Conservation (phyloP, 2,797 vertebrate genomes). For the Tenualosa thibaudeaui region DNA sequence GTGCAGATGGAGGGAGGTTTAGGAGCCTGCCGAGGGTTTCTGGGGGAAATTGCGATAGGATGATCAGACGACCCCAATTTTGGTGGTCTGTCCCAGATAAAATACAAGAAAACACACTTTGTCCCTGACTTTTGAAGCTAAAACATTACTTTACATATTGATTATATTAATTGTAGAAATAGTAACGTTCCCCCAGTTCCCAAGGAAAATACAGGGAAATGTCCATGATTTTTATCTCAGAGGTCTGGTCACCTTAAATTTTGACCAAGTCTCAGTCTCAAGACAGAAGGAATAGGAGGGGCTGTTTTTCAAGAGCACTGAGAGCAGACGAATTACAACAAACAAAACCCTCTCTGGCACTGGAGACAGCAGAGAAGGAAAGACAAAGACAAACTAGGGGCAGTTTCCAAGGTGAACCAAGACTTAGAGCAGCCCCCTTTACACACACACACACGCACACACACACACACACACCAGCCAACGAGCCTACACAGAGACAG, state of each 20-base stretch:
- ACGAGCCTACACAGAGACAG: background rate
- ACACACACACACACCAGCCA: slow-evolving; percentile 8
- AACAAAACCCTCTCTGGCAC: slow-evolving; percentile 59
- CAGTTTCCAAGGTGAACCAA: slow-evolving; percentile 19
- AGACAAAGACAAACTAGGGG: slow-evolving; percentile 51
- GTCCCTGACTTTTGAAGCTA: too few species aligned
- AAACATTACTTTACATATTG: too few species aligned
- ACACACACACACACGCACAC: background rate
- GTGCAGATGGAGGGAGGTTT: slow-evolving; percentile 71
- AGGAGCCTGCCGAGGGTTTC: slow-evolving; percentile 77
- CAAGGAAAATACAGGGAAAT: too few species aligned
- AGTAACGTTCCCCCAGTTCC: too few species aligned
- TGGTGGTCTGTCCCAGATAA: too few species aligned
- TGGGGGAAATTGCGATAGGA: slow-evolving; percentile 70
- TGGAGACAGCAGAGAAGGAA: slow-evolving; percentile 52
- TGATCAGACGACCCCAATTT: too few species aligned
- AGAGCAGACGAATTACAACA: background rate
- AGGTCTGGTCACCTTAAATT: slow-evolving; percentile 54
- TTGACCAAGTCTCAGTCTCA: slow-evolving; percentile 62
- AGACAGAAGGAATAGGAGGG: slow-evolving; percentile 72
- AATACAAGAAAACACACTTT: too few species aligned
- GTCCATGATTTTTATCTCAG: too few species aligned
- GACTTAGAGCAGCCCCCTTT: slow-evolving; percentile 16
- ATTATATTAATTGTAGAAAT: too few species aligned
- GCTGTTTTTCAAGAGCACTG: slow-evolving; percentile 69